A percentile compares a stretch with the other conserved stretches of the same genome.
Evolutionary conservation across 2,797 vertebrate species (phyloP).

Genomic region (Ctenosaura bakeri): DNA sequence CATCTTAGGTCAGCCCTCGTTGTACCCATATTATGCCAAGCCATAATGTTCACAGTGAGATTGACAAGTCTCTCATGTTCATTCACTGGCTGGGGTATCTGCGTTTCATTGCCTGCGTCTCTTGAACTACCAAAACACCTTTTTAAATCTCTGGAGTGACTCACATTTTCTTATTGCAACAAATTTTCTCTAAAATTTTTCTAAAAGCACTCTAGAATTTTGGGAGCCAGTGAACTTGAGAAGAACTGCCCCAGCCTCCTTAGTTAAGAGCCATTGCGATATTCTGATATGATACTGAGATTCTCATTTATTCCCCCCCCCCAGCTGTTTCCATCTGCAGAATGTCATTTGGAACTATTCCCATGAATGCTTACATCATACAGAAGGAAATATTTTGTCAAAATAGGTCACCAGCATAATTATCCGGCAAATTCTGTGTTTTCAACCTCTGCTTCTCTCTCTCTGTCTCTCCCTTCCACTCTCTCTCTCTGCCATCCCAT

Average conservation of each 20-base stretch:
- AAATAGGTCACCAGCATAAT: not conserved
- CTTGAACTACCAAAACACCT: not conserved
- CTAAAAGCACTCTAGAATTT: not conserved
- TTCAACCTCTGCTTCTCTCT: not conserved
- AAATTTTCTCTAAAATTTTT: too few species aligned
- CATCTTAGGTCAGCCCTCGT: not conserved
- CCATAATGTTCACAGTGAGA: not conserved
- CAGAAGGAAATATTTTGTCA: constrained; percentile 14
- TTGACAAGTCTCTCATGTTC: not conserved
- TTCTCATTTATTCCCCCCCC: not conserved
- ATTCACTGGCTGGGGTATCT: not conserved
- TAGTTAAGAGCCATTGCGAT: not conserved
- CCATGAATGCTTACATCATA: not conserved
- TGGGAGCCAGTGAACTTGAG: not conserved
- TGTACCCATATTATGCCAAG: not conserved
- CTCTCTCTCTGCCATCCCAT: not conserved
- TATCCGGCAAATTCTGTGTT: not conserved
- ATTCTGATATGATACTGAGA: not conserved
- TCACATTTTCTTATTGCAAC: too few species aligned
- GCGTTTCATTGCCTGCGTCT: not conserved
- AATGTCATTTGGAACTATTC: constrained; percentile 6
- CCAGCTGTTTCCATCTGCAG: constrained; percentile 18
- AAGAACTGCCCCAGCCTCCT: not conserved
- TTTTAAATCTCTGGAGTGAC: too few species aligned
- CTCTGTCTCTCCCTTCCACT: not conserved